Conservation (phyloP, 2,888 invertebrate species). For the Druceiella hillmani region DNA sequence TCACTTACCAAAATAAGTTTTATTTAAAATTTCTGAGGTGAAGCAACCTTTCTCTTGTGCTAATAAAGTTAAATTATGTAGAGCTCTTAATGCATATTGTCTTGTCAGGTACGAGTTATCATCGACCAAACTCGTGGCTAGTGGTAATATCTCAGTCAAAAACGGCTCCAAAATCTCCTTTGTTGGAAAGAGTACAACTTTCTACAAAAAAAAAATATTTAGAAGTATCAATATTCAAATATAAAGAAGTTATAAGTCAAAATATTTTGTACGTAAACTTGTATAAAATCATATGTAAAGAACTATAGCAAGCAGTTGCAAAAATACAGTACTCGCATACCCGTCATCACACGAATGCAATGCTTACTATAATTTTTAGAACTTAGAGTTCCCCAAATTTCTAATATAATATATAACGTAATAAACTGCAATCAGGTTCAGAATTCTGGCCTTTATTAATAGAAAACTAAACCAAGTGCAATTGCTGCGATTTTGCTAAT, state of each 20-base stretch:
- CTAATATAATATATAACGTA: too few species aligned
- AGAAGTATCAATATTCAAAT: background rate
- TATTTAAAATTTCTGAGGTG: slow-evolving; percentile 51
- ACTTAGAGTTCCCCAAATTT: too few species aligned
- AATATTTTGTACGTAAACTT: slow-evolving; percentile 16
- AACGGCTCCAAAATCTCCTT: slow-evolving; percentile 40
- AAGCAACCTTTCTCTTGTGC: slow-evolving; percentile 35
- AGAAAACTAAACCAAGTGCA: too few species aligned
- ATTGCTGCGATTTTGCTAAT: too few species aligned
- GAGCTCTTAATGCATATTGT: slow-evolving; percentile 54
- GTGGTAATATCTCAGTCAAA: slow-evolving; percentile 49
- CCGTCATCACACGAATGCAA: too few species aligned
- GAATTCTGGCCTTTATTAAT: too few species aligned
- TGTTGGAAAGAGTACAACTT: slow-evolving; percentile 44
- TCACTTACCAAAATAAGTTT: slow-evolving; percentile 54
- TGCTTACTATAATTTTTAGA: too few species aligned
- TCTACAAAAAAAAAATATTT: slow-evolving; percentile 27
- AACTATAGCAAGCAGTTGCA: too few species aligned
- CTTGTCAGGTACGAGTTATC: slow-evolving; percentile 60
- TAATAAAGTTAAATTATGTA: slow-evolving; percentile 39
- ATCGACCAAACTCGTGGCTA: slow-evolving; percentile 55
- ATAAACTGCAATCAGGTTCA: too few species aligned
- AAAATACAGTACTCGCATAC: too few species aligned
- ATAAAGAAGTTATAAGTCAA: slow-evolving; percentile 22
- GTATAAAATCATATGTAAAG: background rate